phyloP scores from a whole-genome alignment of 2,888 invertebrate genomes.

The Drosophila paracracens region DNA sequence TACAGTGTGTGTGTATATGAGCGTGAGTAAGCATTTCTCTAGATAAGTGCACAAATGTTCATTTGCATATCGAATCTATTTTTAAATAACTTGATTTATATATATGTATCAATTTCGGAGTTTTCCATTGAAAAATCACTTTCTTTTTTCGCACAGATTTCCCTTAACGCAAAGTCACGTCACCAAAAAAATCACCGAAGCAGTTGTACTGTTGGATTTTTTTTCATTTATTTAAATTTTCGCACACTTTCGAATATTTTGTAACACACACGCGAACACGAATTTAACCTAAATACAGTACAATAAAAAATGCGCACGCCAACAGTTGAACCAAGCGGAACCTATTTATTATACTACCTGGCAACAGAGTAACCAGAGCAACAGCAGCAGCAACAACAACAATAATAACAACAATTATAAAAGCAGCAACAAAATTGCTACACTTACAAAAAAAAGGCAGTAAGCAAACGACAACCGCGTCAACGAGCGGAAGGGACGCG shows the following conservation, averaged over 20 bases:
- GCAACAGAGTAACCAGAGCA: slow-evolving; percentile 41
- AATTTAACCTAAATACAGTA: slow-evolving; percentile 78
- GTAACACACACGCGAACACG: slow-evolving; percentile 78
- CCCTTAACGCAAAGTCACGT: slow-evolving; percentile 54
- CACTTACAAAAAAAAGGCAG: slow-evolving; percentile 58
- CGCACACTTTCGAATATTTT: slow-evolving; percentile 80
- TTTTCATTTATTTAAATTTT: slow-evolving; percentile 58
- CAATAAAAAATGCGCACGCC: slow-evolving; percentile 59
- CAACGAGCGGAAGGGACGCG: slow-evolving; percentile 61
- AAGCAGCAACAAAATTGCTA: slow-evolving; percentile 14
- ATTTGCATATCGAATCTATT: slow-evolving; percentile 37
- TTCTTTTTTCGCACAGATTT: slow-evolving; percentile 71
- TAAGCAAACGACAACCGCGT: slow-evolving; percentile 55
- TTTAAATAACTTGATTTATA: slow-evolving; percentile 34
- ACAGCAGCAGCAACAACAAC: slow-evolving; percentile 21
- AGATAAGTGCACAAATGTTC: not conserved
- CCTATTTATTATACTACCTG: slow-evolving; percentile 45
- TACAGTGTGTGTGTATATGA: slow-evolving; percentile 5
- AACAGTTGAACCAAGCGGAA: slow-evolving; percentile 41
- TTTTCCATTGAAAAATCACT: slow-evolving; percentile 31
- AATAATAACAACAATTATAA: slow-evolving; percentile 5
- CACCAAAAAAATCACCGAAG: slow-evolving; percentile 42
- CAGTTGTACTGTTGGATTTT: slow-evolving; percentile 23
- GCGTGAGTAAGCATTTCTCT: slow-evolving; percentile 49
- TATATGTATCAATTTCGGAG: slow-evolving; percentile 7